Percentiles rank a stretch among this genome's conserved stretches.
Conservation (phyloP, 2,113 vertebrate species). For the Phaethornis superciliosus region DNA sequence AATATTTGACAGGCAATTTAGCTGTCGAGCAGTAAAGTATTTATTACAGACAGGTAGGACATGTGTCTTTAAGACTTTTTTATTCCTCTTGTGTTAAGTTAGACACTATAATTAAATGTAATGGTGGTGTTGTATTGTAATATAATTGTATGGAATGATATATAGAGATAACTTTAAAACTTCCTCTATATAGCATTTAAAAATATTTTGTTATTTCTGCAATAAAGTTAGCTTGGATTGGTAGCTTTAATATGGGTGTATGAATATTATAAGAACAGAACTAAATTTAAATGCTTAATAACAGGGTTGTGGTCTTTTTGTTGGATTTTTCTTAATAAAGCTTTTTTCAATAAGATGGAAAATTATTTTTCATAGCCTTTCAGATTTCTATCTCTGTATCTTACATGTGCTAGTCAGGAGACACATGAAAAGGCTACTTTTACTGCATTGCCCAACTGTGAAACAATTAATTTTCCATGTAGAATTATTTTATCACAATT, state of each 20-base stretch:
- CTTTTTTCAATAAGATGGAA: neutral
- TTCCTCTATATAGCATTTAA: neutral
- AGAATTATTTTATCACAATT: neutral
- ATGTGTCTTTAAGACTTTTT: slow-evolving; percentile 36
- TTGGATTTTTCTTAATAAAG: neutral
- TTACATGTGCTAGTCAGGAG: neutral
- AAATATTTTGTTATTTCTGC: neutral
- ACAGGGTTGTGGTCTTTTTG: neutral
- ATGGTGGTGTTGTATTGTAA: neutral
- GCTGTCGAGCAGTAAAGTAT: slow-evolving; percentile 53
- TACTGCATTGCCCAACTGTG: neutral
- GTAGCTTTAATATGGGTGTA: neutral
- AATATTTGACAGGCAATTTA: slow-evolving; percentile 65
- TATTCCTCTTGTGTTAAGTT: neutral
- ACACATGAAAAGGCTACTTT: neutral
- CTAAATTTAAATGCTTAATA: neutral
- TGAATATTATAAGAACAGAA: neutral
- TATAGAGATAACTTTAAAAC: neutral
- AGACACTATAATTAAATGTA: slow-evolving; percentile 14
- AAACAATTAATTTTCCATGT: neutral
- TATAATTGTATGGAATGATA: neutral
- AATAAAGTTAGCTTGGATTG: neutral
- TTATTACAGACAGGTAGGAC: slow-evolving; percentile 56
- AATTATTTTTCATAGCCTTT: neutral
- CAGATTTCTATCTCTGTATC: neutral